Evolutionary conservation across 1,140 invertebrate species (phyloP).

Genomic region (Polypedilum pembai): DNA sequence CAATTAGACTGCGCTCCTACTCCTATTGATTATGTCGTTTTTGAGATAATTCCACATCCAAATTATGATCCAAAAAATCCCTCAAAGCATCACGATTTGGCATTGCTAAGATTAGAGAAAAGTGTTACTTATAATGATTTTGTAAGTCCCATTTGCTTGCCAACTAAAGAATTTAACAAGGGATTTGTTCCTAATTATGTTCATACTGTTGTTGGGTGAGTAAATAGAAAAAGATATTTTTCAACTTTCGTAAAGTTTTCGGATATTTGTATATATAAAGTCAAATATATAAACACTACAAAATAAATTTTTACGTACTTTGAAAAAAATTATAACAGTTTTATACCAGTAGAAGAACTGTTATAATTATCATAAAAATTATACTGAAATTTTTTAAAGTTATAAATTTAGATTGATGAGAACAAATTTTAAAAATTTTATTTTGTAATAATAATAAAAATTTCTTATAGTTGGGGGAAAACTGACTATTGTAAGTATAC

Average conservation of each 20-base stretch:
- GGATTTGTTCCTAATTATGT: conserved; percentile 42
- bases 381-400: too few species aligned
- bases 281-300: too few species aligned
- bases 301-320: too few species aligned
- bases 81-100: conserved; percentile 49
- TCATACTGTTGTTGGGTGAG: neutral
- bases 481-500: conserved; percentile 46
- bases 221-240: too few species aligned
- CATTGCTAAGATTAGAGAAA: conserved; percentile 49
- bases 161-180: conserved; percentile 44
- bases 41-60: conserved; percentile 36
- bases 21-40: conserved; percentile 33
- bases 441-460: neutral
- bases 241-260: too few species aligned
- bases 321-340: too few species aligned
- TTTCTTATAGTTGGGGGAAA: conserved; percentile 69
- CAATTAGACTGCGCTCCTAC: conserved; percentile 33
- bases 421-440: neutral
- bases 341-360: too few species aligned
- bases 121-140: neutral
- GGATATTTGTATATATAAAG: too few species aligned
- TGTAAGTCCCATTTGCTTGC: conserved; percentile 36
- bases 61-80: conserved; percentile 34
- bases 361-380: too few species aligned
- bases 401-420: too few species aligned